Base-by-base conservation (phyloP, 2,888 invertebrate species). In the Agapostemon virescens region DNA sequence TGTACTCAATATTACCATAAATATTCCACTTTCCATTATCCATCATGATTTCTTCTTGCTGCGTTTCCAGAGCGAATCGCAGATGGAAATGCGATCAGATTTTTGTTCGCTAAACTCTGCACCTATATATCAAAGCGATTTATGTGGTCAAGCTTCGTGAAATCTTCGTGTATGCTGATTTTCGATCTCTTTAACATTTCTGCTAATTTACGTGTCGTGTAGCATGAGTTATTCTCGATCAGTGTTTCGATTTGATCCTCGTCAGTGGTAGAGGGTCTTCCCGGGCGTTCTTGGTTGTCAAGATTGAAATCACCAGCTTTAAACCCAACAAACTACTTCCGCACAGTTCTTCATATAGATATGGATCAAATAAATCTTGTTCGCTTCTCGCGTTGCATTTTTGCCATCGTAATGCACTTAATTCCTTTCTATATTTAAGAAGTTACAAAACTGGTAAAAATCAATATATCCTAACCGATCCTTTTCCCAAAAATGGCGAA, bases 71-170 rank as follows among this genome's bases (percentile, higher is more conserved):
- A 52, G 52, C 52, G 52, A 52, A 23, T 52, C 17, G 17, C 52
- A 52, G 4, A 52, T 52, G n/a, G 52, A 52, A 52, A 23, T 23
- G 52, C 52, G 6, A 30, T 58, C 20, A 17, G 55, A 55, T 23
- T 55, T 55, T 55, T 55, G 5, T 52, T 2, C n/a, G 6, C 23
- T 52, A 38, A 69, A 52, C 23, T 13, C 1, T 30, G 67, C 26
- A 45, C 23, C 52, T 38, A 55, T 26, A 69, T 55, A 55, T 69
- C 26, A 45, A 74, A 68, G 45, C 68, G 55, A 23, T 69, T 64
- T 69, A 30, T 6, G 30, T 55, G 69, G 38, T 30, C 49, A 69
- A 64, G 30, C 64, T 75, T 75, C 68, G 23, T 13, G 45, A 74
- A 33, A 64, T 75, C 52, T 38, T 69, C 69, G 63, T 75, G 69